phyloP scores from a whole-genome alignment of 2,888 invertebrate species.

The Patella pellucida region DNA sequence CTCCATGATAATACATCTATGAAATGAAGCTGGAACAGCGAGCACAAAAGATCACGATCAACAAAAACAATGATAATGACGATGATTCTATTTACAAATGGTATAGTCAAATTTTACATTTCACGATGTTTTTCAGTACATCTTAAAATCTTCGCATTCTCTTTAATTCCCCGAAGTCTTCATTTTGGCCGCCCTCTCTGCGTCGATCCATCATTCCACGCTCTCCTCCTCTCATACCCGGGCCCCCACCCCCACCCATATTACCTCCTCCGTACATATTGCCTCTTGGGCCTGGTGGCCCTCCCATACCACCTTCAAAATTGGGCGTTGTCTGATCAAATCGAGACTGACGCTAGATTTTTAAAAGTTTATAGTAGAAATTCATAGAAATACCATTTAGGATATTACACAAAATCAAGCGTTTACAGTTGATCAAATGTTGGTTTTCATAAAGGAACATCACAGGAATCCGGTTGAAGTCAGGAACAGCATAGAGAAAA shows the following conservation, averaged over 20 bases:
- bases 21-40: too few species aligned
- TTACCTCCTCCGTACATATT: conserved; percentile 22
- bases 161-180: conserved; percentile 37
- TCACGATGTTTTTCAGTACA: too few species aligned
- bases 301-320: conserved; percentile 19
- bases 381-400: background rate
- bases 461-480: background rate
- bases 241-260: conserved; percentile 25
- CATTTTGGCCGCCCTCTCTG: conserved; percentile 32
- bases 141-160: conserved; percentile 37
- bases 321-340: conserved; percentile 34
- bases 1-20: too few species aligned
- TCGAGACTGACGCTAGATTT: conserved; percentile 38
- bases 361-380: conserved; percentile 12
- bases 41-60: too few species aligned
- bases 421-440: too few species aligned
- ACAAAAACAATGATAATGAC: too few species aligned
- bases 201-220: conserved; percentile 36
- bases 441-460: too few species aligned
- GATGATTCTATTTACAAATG: too few species aligned
- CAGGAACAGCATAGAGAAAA: conserved; percentile 8
- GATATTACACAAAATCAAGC: background rate
- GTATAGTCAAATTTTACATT: too few species aligned
- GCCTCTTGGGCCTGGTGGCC: conserved; percentile 30
- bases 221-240: conserved; percentile 23